Percentiles rank a stretch among this genome's conserved stretches.
Conservation (phyloP, 2,888 invertebrate species). For the Apeira syringaria region DNA sequence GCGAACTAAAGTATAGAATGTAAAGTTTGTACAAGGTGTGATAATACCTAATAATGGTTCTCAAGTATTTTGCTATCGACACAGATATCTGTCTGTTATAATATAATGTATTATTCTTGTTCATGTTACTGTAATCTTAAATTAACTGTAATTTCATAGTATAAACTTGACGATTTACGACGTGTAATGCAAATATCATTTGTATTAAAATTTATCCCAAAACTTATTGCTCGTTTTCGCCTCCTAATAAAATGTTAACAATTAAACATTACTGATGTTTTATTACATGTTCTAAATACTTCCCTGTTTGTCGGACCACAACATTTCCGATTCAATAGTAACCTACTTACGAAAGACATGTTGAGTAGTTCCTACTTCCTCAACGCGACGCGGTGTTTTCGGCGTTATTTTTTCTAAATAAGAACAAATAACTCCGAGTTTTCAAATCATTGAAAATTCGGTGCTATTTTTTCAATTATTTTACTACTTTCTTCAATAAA, state of each 20-base stretch:
- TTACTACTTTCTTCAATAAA: no score
- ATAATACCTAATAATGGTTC: conserved; percentile 42
- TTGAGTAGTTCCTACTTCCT: no score
- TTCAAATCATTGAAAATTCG: no score
- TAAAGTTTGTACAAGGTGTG: conserved; percentile 37
- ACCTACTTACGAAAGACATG: no score
- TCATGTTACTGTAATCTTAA: conserved; percentile 82
- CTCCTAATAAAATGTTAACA: conserved; percentile 84
- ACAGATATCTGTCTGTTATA: conserved; percentile 54
- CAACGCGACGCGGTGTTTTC: no score
- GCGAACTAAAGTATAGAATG: conserved; percentile 37
- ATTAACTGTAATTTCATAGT: conserved; percentile 76
- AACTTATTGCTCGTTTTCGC: conserved; percentile 83
- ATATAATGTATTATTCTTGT: conserved; percentile 72
- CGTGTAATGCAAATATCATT: conserved; percentile 68
- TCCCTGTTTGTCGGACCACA: no score
- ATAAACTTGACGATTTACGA: conserved; percentile 75
- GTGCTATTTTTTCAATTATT: no score
- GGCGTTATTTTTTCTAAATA: no score
- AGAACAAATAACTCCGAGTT: no score
- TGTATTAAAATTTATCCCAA: conserved; percentile 79
- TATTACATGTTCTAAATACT: no score
- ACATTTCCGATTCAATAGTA: no score
- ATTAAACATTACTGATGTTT: conserved; percentile 58
- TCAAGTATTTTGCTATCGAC: conserved; percentile 59